Base-by-base conservation (phyloP, 2,888 invertebrate genomes). In the Campoplex nolae region DNA sequence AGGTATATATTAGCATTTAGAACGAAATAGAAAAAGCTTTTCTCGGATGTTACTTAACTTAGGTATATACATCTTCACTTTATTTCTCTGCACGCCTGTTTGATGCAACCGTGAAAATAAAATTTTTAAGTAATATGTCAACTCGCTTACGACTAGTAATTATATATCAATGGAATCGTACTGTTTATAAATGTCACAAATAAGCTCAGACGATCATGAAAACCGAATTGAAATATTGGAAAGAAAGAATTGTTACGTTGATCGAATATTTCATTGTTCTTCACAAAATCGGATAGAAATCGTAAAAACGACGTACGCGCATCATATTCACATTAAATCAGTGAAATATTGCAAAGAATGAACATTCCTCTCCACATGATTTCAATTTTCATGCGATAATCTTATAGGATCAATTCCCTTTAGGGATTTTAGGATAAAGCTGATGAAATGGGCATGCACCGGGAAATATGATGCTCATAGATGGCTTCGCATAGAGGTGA, bases 1-100 rank as follows among this genome's bases (percentile, higher is more conserved):
- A 78, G 45, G 84, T 80, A 78, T 85, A 48, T 73, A 92, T 92
- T 92, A 92, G 91, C 92, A 92, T 92, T 92, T 92, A 92, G 90
- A 92, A 89, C 89, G 91, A 91, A 91, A 89, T 89, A 85, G 88
- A 87, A 88, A 88, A 74, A 42, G 56, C 32, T 81, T 86, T 54
- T 62, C 74, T 56, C 77, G 51, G 58, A 58, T 42, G 35, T 67
- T 77, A 74, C 67, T 32, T 35, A 18, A 51, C 42, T 67, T 68
- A 68, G 16, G 18, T 51, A 35, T 28, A 62, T 45, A 38, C 38
- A 42, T 42, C 38, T 65, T 45, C 45, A 54, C 54, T 73, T 67
- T 28, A 65, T 74, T 67, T 23, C 54, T 3, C 0, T 23, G 38
- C 54, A n/a, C 38, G 13, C 9, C 62, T 38, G 23, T 54, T n/a